These are phyloP conservation scores for Gallirallus australis DNA, from an alignment of 2,797 vertebrate genomes.

Conservation along the genomic window DNA sequence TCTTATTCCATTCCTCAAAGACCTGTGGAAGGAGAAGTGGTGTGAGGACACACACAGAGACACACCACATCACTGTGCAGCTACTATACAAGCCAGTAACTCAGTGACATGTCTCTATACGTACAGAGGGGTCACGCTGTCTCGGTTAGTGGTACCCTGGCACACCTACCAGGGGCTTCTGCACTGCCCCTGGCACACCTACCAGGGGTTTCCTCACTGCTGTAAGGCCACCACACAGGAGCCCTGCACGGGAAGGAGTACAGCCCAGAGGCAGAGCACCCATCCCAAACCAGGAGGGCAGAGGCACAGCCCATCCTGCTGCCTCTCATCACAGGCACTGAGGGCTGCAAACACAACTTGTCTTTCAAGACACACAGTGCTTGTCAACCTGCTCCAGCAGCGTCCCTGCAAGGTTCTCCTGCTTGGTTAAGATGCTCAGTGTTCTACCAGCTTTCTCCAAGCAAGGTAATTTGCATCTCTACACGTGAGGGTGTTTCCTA, in stretches of 20 bases:
- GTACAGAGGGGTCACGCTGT: not conserved
- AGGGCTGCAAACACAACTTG: not conserved
- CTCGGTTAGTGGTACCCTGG: not conserved
- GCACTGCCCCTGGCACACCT: not conserved
- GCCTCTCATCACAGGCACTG: not conserved
- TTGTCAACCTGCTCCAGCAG: not conserved
- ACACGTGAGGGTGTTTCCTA: not conserved
- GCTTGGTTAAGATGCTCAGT: not conserved
- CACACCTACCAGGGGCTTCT: not conserved
- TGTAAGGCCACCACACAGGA: not conserved
- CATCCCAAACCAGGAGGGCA: not conserved
- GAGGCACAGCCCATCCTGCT: not conserved
- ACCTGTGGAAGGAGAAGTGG: conserved; percentile 76
- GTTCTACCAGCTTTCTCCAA: not conserved
- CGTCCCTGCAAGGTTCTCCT: not conserved
- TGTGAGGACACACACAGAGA: accelerated
- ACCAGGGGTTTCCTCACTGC: not conserved
- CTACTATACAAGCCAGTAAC: too few species aligned
- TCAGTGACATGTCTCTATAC: not conserved
- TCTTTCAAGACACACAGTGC: not conserved
- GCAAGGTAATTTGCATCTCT: not conserved
- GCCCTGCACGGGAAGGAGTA: not conserved
- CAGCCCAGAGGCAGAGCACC: not conserved
- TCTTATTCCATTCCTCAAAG: conserved; percentile 95
- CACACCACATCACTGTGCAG: not conserved